Conservation (phyloP, 2,113 vertebrate genomes). For the Thymallus thymallus region DNA sequence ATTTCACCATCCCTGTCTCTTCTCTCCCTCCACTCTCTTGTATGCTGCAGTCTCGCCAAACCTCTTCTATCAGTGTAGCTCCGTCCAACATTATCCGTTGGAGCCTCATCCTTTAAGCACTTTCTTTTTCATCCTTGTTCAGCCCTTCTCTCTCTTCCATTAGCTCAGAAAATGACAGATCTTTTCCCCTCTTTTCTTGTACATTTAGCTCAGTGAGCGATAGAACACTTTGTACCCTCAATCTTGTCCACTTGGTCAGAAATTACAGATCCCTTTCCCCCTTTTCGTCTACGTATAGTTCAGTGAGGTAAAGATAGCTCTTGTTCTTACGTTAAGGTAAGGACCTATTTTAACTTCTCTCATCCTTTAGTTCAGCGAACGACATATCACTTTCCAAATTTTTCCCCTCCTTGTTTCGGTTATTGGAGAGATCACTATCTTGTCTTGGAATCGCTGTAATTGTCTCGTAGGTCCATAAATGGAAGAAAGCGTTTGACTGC, state of each 20-base stretch:
- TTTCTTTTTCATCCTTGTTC: not conserved
- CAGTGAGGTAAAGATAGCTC: no score
- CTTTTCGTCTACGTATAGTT: no score
- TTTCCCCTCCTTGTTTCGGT: not conserved
- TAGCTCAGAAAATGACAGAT: not conserved
- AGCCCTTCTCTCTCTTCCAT: not conserved
- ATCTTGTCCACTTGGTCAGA: no score
- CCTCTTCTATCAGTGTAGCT: not conserved
- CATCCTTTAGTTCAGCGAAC: not conserved
- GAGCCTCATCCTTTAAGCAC: not conserved
- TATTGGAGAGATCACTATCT: not conserved
- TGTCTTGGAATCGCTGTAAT: not conserved
- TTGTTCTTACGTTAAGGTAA: no score
- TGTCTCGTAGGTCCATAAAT: not conserved
- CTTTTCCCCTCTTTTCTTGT: not conserved
- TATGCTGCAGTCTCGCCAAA: not conserved
- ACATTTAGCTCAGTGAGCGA: no score
- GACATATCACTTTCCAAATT: not conserved
- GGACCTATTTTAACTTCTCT: not conserved
- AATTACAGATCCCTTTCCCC: no score
- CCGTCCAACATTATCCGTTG: slow-evolving; percentile 17
- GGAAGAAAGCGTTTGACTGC: not conserved
- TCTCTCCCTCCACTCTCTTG: slow-evolving; percentile 7
- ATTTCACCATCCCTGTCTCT: not conserved
- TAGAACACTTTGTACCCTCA: no score